Evolutionary conservation across 2,113 vertebrate species (phyloP).

Genomic region (Symphodus melops): DNA sequence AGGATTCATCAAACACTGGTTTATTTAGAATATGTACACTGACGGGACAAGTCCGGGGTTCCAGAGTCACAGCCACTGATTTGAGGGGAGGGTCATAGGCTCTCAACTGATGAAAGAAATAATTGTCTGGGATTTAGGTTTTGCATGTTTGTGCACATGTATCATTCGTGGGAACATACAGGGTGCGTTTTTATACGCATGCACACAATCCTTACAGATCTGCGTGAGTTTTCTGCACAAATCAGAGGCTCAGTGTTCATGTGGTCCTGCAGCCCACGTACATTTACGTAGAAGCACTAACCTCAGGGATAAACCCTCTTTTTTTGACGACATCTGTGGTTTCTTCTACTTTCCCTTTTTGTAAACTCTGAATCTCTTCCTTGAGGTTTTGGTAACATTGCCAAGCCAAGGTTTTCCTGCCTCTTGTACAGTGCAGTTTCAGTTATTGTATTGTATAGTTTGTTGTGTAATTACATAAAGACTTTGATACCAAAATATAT

Average conservation of each 20-base stretch:
- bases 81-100: slow-evolving; percentile 45
- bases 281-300: slow-evolving; percentile 63
- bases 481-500: slow-evolving; percentile 4
- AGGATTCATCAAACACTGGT: slow-evolving; percentile 67
- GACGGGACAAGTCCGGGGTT: slow-evolving; percentile 34
- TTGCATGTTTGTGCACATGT: slow-evolving; percentile 32
- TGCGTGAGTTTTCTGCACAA: slow-evolving; percentile 29
- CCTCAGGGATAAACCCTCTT: slow-evolving; percentile 70
- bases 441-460: slow-evolving; percentile 55
- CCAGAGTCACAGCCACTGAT: slow-evolving; percentile 25
- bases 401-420: slow-evolving; percentile 54
- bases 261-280: slow-evolving; percentile 52
- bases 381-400: slow-evolving; percentile 61
- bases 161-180: slow-evolving; percentile 28
- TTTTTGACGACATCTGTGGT: slow-evolving; percentile 71
- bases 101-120: slow-evolving; percentile 62
- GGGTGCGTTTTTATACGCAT: slow-evolving; percentile 5
- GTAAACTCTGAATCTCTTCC: slow-evolving; percentile 64
- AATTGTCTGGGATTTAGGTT: slow-evolving; percentile 38
- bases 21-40: slow-evolving; percentile 68
- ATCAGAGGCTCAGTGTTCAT: slow-evolving; percentile 56
- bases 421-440: slow-evolving; percentile 46
- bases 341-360: slow-evolving; percentile 71
- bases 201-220: slow-evolving; percentile 16
- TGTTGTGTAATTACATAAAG: slow-evolving; percentile 20